Evolutionary conservation across 2,797 vertebrate genomes (phyloP).

Genomic region (Pyrocephalus nanus): DNA sequence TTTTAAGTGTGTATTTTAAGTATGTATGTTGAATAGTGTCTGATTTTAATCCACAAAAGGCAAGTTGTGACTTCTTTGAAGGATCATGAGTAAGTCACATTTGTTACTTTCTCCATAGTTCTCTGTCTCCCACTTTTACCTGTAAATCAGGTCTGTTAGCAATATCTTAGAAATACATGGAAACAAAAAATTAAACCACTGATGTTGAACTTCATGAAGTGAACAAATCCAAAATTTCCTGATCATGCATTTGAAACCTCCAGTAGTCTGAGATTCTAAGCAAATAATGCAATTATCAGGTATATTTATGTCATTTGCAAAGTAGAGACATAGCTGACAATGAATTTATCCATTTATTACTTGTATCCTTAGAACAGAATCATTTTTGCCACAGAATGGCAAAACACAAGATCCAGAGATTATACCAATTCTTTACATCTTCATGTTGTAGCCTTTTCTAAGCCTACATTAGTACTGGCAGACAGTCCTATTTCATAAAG

Average conservation of each 20-base stretch:
- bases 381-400: background rate
- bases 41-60: background rate
- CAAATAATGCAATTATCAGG: background rate
- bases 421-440: background rate
- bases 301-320: background rate
- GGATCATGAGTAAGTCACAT: background rate
- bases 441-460: background rate
- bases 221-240: background rate
- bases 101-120: background rate
- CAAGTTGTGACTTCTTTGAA: background rate
- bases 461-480: background rate
- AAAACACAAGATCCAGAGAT: background rate
- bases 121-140: background rate
- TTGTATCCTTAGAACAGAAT: background rate
- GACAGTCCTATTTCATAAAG: background rate
- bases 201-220: background rate
- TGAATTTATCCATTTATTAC: background rate
- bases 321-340: background rate
- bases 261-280: background rate
- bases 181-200: background rate
- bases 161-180: background rate
- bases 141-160: background rate
- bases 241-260: background rate
- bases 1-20: background rate
- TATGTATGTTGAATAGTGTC: background rate